These are phyloP conservation scores for Chlorops oryzae DNA, from an alignment of 1,140 invertebrate genomes.

Conservation along the genomic window DNA sequence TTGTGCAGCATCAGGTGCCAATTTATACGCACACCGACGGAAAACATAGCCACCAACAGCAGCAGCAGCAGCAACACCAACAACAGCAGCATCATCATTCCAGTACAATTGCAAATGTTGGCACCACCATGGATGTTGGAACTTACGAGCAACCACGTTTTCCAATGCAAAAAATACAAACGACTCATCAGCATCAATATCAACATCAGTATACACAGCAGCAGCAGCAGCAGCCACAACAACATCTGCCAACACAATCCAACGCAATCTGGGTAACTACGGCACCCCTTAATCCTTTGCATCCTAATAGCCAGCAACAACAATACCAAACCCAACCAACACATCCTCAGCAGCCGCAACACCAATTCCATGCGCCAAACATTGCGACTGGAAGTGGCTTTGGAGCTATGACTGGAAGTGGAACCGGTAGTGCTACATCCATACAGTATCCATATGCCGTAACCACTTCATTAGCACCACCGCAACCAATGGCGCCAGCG, in stretches of 20 bases:
- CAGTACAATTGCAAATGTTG: constrained; percentile 3
- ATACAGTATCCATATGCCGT: too few species aligned
- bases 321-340: constrained; percentile 26
- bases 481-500: constrained; percentile 3
- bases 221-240: constrained; percentile 1
- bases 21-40: constrained; percentile 27
- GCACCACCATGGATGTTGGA: not conserved
- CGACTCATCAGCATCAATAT: constrained; percentile 2
- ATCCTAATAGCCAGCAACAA: constrained; percentile 11
- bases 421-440: too few species aligned
- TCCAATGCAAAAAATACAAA: not conserved
- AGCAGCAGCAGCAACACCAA: constrained; percentile 19
- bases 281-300: constrained; percentile 1
- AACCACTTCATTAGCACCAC: constrained; percentile 5
- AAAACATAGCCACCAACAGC: constrained; percentile 13
- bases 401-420: too few species aligned
- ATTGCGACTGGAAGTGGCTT: too few species aligned
- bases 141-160: not conserved
- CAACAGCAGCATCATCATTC: constrained; percentile 18
- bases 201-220: constrained; percentile 2
- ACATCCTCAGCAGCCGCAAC: constrained; percentile 23
- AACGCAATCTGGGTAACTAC: constrained; percentile 23
- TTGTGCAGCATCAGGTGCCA: constrained; percentile 18
- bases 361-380: too few species aligned
- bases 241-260: constrained; percentile 22